These are phyloP conservation scores for Nestor notabilis DNA, from an alignment of 2,113 vertebrate genomes.

Conservation along the genomic window DNA sequence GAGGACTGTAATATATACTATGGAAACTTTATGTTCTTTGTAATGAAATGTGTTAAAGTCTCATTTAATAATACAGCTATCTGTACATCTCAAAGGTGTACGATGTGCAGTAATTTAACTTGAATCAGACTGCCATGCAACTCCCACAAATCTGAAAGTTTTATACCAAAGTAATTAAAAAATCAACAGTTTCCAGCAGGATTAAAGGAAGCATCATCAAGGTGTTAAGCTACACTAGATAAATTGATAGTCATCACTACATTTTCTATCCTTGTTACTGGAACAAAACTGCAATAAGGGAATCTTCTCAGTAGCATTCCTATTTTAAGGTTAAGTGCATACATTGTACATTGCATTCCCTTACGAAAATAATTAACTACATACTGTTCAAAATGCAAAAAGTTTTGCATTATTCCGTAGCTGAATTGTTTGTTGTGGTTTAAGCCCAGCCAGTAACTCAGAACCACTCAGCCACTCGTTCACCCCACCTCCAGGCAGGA, in stretches of 20 bases:
- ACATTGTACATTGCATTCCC: background rate
- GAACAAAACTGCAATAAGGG: background rate
- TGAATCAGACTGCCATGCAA: background rate
- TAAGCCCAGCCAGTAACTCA: background rate
- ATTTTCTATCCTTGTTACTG: background rate
- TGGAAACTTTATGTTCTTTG: background rate
- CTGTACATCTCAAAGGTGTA: background rate
- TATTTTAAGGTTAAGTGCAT: background rate
- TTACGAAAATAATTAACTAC: background rate
- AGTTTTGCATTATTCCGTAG: background rate
- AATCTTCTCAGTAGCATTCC: background rate
- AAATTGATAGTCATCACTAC: background rate
- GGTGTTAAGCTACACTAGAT: background rate
- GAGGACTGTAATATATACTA: background rate
- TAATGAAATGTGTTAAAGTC: slow-evolving; percentile 26
- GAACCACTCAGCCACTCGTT: background rate
- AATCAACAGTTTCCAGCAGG: background rate
- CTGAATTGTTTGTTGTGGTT: background rate
- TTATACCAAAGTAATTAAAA: background rate
- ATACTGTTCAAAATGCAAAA: background rate
- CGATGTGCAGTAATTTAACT: background rate
- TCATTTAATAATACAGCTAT: background rate
- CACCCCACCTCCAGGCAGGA: background rate
- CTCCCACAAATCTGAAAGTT: background rate
- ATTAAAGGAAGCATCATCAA: background rate